These are phyloP conservation scores for Synanthedon formicaeformis DNA, from an alignment of 2,888 invertebrate species.

Conservation along the genomic window DNA sequence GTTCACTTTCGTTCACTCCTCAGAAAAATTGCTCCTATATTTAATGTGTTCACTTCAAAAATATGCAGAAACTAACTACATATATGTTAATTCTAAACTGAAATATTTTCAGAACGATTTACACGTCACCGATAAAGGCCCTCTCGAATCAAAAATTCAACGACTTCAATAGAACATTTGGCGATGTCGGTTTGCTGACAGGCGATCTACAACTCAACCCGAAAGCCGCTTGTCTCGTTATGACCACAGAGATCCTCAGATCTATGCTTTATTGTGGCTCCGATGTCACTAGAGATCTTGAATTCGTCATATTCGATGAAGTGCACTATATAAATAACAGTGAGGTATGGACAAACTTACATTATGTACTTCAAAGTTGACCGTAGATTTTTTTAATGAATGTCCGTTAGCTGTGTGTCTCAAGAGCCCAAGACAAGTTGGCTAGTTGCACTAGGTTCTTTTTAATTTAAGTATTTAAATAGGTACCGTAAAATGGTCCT, in stretches of 20 bases:
- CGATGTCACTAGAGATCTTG: constrained; percentile 94
- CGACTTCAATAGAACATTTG: constrained; percentile 93
- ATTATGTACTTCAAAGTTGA: not conserved
- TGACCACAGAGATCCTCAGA: constrained; percentile 98
- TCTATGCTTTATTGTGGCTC: constrained; percentile 97
- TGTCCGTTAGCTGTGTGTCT: too few relatives aligned
- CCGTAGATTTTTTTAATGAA: too few relatives aligned
- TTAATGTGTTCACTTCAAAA: too few relatives aligned
- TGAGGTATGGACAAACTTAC: constrained; percentile 68
- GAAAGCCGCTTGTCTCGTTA: constrained; percentile 94
- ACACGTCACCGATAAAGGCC: constrained; percentile 99
- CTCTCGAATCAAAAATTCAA: constrained; percentile 98
- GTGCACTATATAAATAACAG: constrained; percentile 98
- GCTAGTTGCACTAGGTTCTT: not conserved
- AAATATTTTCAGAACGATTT: constrained; percentile 77
- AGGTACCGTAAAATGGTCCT: too few relatives aligned
- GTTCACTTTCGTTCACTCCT: too few relatives aligned
- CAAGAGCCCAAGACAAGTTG: not conserved
- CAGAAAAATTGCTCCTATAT: too few relatives aligned
- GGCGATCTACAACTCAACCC: constrained; percentile 97
- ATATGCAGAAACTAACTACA: too few relatives aligned
- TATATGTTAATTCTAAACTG: not conserved
- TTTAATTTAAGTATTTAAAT: too few relatives aligned
- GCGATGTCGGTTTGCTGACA: constrained; percentile 93
- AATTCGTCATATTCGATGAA: constrained; percentile 99